Evolutionary conservation across 2,113 vertebrate species (phyloP), one percentile per base, ranked within the genome.

Genomic region (Lota lota): DNA sequence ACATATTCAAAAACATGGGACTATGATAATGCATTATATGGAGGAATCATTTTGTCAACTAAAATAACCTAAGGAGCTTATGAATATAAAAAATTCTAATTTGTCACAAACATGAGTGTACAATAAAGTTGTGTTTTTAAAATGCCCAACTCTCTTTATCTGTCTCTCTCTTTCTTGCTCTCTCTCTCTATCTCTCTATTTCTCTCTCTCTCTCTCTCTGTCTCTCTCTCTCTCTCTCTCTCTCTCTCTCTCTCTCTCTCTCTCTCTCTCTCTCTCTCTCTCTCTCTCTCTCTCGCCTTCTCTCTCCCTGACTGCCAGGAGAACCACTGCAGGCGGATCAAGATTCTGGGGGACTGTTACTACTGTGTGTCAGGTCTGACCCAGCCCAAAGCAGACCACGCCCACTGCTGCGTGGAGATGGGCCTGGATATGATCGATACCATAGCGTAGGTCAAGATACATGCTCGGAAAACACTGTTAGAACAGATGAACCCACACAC

Each of bases 301-400:
- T 21, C 28, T 50, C 24, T 68, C 65, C 80, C 7, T 75, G 33
- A 75, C 60, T 58, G 18, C 63, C 71, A 93, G 92, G 92, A 93
- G 81, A 93, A 93, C 61, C 97, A 99, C 86, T 99, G 97, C 87
- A 93, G 97, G 72, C 92, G 96, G 70, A 99, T 99, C 79, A 99
- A 99, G 91, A 99, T 99, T 84, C 90, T 99, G 21, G 97, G 97
- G 1, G 97, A 99, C 83, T 99, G 97, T 90, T 99, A 99, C 87
- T 99, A 99, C 88, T 99, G 96, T 10, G 97, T 99, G 77, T 98
- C 96, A 0, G 97, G 97, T 69, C 77, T 99, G 85, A 99, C 97
- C 14, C 97, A 99, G 77, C 97, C 97, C 72, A 99, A 99, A 90
- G 90, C 97, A 0, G 97, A 98, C 87, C 97, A 99, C 5, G 97